phyloP scores from a whole-genome alignment of 1,140 invertebrate genomes.

The Scaptomyza graminum region DNA sequence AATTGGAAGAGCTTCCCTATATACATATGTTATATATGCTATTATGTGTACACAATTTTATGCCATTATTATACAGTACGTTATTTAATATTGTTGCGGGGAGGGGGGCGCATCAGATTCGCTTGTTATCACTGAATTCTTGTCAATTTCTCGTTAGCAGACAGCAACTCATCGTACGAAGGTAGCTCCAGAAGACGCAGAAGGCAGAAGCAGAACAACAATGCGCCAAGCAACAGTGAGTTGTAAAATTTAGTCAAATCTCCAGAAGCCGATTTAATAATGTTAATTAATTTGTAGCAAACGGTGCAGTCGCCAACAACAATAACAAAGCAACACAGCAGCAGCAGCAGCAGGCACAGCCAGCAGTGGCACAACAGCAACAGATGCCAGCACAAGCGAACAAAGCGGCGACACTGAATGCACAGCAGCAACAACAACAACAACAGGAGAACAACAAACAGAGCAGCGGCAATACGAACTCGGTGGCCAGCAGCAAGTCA shows the following conservation, averaged over 20 bases:
- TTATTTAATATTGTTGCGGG: too few relatives aligned
- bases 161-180: constrained; percentile 82
- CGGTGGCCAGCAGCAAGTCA: constrained; percentile 58
- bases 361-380: constrained; percentile 42
- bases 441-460: constrained; percentile 70
- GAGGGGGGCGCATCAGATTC: too few relatives aligned
- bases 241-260: constrained; percentile 1
- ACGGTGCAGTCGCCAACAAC: constrained; percentile 74
- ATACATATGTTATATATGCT: too few relatives aligned
- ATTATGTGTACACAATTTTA: too few relatives aligned
- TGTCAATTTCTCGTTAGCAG: constrained; percentile 51
- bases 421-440: constrained; percentile 33
- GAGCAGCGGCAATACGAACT: constrained; percentile 67
- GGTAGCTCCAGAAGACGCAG: constrained; percentile 79
- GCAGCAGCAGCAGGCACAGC: constrained; percentile 45
- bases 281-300: constrained; percentile 51
- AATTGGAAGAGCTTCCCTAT: too few relatives aligned
- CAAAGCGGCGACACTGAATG: constrained; percentile 58
- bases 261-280: too few relatives aligned
- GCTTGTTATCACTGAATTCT: constrained; percentile 2
- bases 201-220: constrained; percentile 81
- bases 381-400: constrained; percentile 46
- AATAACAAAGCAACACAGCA: constrained; percentile 70
- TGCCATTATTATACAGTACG: too few relatives aligned
- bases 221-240: constrained; percentile 78